These are phyloP conservation scores for Oreotrochilus melanogaster DNA, from an alignment of 2,113 vertebrate genomes.

Conservation along the genomic window DNA sequence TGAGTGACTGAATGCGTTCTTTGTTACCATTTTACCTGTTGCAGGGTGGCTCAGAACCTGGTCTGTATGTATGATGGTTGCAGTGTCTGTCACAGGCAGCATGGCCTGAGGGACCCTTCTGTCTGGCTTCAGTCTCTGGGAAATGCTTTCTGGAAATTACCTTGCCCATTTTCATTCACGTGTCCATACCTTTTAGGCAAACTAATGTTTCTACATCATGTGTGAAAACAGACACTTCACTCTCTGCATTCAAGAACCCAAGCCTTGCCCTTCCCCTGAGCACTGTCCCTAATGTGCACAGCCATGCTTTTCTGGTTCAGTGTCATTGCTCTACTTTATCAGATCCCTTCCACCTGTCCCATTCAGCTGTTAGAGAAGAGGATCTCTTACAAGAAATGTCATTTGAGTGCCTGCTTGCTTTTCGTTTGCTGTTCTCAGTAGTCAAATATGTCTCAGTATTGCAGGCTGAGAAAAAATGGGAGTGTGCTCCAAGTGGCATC, in stretches of 20 bases:
- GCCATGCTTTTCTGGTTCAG: background rate
- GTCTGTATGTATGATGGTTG: background rate
- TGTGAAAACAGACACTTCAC: background rate
- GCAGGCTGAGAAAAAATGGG: background rate
- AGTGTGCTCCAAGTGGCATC: background rate
- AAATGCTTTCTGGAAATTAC: background rate
- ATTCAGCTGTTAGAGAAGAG: background rate
- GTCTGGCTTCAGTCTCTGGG: background rate
- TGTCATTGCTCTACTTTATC: background rate
- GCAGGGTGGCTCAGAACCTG: background rate
- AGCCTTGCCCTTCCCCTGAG: background rate
- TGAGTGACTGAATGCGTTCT: background rate
- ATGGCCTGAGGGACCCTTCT: background rate
- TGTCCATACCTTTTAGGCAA: background rate
- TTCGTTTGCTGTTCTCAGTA: background rate
- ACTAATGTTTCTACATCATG: background rate
- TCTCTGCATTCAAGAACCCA: background rate
- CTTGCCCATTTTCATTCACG: background rate
- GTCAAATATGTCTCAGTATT: background rate
- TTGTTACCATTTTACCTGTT: background rate
- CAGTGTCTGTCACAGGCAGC: background rate
- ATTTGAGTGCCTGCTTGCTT: background rate
- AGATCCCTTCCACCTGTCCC: background rate
- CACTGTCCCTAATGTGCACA: accelerated
- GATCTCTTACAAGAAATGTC: background rate